phyloP scores from a whole-genome alignment of 2,797 vertebrate genomes.

The Oryzias dopingdopingensis region DNA sequence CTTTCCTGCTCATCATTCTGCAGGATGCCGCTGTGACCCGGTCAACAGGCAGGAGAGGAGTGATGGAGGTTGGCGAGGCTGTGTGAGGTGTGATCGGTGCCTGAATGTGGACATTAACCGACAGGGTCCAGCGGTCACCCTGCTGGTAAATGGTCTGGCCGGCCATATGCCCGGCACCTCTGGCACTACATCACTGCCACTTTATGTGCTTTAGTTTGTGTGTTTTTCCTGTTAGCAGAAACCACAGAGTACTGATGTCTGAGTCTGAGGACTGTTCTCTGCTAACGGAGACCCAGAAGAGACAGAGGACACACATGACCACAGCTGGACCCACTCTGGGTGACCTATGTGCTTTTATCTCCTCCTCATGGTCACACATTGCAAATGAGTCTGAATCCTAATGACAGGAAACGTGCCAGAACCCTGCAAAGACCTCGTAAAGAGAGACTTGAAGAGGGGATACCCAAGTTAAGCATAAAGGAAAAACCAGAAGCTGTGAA shows the following conservation, averaged over 20 bases:
- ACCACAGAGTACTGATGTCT: slow-evolving; percentile 8
- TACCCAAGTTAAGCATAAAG: slow-evolving; percentile 19
- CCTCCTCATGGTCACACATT: slow-evolving; percentile 10
- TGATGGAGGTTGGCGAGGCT: slow-evolving; percentile 20
- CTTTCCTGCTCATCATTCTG: slow-evolving; percentile 1
- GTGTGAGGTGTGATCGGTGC: slow-evolving; percentile 49
- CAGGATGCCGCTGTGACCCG: slow-evolving; percentile 22
- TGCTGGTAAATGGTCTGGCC: slow-evolving; percentile 83
- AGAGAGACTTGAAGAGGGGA: slow-evolving; percentile 44
- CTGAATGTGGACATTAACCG: slow-evolving; percentile 78
- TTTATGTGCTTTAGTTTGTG: slow-evolving; percentile 31
- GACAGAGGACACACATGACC: slow-evolving; percentile 48
- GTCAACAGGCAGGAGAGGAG: slow-evolving; percentile 25
- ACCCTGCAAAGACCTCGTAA: slow-evolving; percentile 52
- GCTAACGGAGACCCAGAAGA: slow-evolving; percentile 16
- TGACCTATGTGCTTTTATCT: slow-evolving; percentile 66
- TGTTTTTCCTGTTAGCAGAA: not conserved
- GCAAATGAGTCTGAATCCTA: slow-evolving; percentile 55
- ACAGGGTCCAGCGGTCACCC: slow-evolving; percentile 79
- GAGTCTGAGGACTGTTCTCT: slow-evolving; percentile 20
- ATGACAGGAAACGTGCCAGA: slow-evolving; percentile 59
- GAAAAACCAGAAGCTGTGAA: not conserved
- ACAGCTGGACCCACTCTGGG: slow-evolving; percentile 70
- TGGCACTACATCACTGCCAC: slow-evolving; percentile 76
- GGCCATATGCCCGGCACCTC: slow-evolving; percentile 79